Evolutionary conservation across 2,113 vertebrate genomes (phyloP).

Genomic region (Hippocampus abdominalis): DNA sequence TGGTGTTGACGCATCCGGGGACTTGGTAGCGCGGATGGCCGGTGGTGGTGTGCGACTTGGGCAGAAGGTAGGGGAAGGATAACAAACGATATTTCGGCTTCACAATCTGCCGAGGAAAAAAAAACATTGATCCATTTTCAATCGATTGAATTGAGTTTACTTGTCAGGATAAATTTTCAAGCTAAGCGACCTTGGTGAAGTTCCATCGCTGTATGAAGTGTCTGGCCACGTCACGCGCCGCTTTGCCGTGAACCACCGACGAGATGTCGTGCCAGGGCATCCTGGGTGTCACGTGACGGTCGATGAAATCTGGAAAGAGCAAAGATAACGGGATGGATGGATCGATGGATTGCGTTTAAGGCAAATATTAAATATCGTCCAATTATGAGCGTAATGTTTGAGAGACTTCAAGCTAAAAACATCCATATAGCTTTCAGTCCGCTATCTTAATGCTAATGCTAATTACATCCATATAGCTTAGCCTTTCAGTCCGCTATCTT

Average conservation of each 20-base stretch:
- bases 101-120: constrained; percentile 77
- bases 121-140: no score
- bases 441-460: no score
- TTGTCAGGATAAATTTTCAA: no score
- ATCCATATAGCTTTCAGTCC: no score
- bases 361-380: no score
- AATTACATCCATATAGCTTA: no score
- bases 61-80: constrained; percentile 88
- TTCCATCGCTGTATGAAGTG: constrained; percentile 99
- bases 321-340: no score
- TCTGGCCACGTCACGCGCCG: constrained; percentile 86
- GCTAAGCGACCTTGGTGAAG: constrained; percentile 84
- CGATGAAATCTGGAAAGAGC: constrained; percentile 85
- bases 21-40: constrained; percentile 82
- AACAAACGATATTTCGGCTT: constrained; percentile 89
- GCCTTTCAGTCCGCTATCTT: no score
- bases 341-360: no score
- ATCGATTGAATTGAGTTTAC: no score
- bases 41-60: constrained; percentile 87
- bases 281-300: constrained; percentile 86
- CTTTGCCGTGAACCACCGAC: constrained; percentile 86
- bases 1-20: constrained; percentile 73
- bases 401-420: no score
- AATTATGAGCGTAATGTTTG: no score
- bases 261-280: constrained; percentile 98